Percentiles rank a stretch among this genome's conserved stretches.
Evolutionary conservation across 2,888 invertebrate genomes (phyloP).

Genomic region (Formica aserva): DNA sequence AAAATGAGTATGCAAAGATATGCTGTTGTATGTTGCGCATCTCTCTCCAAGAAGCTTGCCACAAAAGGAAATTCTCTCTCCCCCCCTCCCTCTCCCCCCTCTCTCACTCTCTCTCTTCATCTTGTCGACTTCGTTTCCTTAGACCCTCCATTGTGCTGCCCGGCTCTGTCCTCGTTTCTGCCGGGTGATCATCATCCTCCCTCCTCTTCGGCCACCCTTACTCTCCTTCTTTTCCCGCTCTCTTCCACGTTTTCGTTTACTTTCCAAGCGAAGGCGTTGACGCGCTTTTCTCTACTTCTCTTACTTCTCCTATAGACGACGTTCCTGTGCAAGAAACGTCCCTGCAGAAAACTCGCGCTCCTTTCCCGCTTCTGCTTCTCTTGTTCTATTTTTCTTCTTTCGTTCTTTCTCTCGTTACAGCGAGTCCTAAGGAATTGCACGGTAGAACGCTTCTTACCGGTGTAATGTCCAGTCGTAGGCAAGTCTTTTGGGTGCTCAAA

Average conservation of each 20-base stretch:
- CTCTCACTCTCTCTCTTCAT: too few relatives aligned
- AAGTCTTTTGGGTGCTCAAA: background rate
- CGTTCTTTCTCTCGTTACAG: constrained; percentile 1
- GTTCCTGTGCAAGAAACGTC: constrained; percentile 24
- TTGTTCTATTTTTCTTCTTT: constrained; percentile 31
- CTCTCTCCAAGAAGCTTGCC: constrained; percentile 19
- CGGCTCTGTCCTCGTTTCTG: constrained; percentile 4
- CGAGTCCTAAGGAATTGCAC: background rate
- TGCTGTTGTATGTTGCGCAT: constrained; percentile 8
- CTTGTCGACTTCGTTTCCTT: constrained; percentile 5
- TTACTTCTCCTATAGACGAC: background rate
- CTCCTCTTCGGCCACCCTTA: background rate
- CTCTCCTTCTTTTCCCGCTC: background rate
- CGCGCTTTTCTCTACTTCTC: constrained; percentile 28
- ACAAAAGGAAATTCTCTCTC: constrained; percentile 33
- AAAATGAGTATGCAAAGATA: constrained; percentile 67
- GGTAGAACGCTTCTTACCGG: background rate
- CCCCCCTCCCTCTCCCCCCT: background rate
- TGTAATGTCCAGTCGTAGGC: background rate
- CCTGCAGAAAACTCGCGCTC: background rate
- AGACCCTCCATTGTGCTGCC: background rate
- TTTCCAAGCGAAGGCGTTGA: constrained; percentile 19
- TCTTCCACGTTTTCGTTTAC: constrained; percentile 17
- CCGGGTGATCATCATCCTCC: constrained; percentile 27
- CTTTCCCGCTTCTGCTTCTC: background rate